Evolutionary conservation across 30 jellyfish, hydroid and myxozoan species (phyloP), one percentile per base, ranked within the genome.

Genomic region (Aurelia sp.): DNA sequence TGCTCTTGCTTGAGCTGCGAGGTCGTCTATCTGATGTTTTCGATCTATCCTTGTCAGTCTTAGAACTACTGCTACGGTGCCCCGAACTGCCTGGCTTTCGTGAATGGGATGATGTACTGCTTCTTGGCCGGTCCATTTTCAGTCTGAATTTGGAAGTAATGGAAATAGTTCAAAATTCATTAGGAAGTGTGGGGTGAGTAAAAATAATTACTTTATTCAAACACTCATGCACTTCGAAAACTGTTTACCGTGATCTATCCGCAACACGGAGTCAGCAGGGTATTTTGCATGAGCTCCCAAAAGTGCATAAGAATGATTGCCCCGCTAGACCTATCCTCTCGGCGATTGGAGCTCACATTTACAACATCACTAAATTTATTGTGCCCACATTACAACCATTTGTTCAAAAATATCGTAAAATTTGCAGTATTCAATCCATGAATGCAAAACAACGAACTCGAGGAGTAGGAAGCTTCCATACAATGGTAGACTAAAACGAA

Each of bases 301-400:
- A 80, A 66, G 90, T 80, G 6, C 90, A 80, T 80, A 80, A 80
- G 48, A 52, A 67, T 35, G 33, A 66, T 30, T 66, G 78, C 33
- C 50, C 78, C 3, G 78, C 78, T 47, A 27, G 90, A 7, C 90
- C 90, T 17, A 80, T 80, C 20, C 76, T 79, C 41, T 79, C 89
- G 6, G 69, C 85, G 6, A 79, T 79, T 79, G 86, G 89, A 7
- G 63, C 89, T 13, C 16, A 33, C 85, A 64, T 22, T 22, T 79
- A 79, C 19, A 61, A 62, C 21, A 18, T 79, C 10, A 88, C 89
- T 3, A 79, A 79, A 30, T 27, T 62, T 79, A 21, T 79, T 79
- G 89, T 79, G 22, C 89, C 89, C 10, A 61, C 6, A 18, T 65
- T 65, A 13, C 62, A 30, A 17, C 52, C 30, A 15, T 66, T n/a